Conservation (phyloP, 2,888 invertebrate genomes). For the Aleiodes leptofemur region DNA sequence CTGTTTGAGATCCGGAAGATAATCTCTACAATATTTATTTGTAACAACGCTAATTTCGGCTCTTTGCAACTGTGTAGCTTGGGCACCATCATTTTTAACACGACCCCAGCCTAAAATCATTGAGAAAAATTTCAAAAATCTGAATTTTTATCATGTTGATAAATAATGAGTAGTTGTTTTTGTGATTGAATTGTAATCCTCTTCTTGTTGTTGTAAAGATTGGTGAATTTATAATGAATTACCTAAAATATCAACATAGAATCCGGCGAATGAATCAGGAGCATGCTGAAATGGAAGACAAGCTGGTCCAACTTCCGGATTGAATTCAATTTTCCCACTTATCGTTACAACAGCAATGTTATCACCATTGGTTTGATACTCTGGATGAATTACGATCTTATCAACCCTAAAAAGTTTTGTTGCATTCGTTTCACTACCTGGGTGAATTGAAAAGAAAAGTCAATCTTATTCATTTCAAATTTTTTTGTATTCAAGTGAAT, state of each 20-base stretch:
- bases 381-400: slow-evolving; percentile 75
- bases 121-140: slow-evolving; percentile 43
- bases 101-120: slow-evolving; percentile 80
- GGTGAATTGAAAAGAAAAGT: background rate
- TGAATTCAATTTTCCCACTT: slow-evolving; percentile 74
- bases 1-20: slow-evolving; percentile 52
- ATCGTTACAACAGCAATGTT: slow-evolving; percentile 79
- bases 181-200: too few relatives aligned
- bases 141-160: too few relatives aligned
- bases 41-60: slow-evolving; percentile 77
- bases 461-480: background rate
- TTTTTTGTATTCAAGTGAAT: background rate
- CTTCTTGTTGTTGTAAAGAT: too few relatives aligned
- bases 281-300: slow-evolving; percentile 79
- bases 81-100: slow-evolving; percentile 75
- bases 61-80: slow-evolving; percentile 77
- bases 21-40: slow-evolving; percentile 73
- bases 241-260: slow-evolving; percentile 66
- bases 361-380: slow-evolving; percentile 70
- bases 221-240: background rate
- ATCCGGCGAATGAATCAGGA: slow-evolving; percentile 62
- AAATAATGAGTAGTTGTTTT: too few relatives aligned
- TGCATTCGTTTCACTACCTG: slow-evolving; percentile 77
- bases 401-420: slow-evolving; percentile 72
- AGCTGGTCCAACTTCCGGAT: slow-evolving; percentile 78